These are phyloP conservation scores for Cherax destructor DNA, from an alignment of 1,140 invertebrate species.

Conservation along the genomic window DNA sequence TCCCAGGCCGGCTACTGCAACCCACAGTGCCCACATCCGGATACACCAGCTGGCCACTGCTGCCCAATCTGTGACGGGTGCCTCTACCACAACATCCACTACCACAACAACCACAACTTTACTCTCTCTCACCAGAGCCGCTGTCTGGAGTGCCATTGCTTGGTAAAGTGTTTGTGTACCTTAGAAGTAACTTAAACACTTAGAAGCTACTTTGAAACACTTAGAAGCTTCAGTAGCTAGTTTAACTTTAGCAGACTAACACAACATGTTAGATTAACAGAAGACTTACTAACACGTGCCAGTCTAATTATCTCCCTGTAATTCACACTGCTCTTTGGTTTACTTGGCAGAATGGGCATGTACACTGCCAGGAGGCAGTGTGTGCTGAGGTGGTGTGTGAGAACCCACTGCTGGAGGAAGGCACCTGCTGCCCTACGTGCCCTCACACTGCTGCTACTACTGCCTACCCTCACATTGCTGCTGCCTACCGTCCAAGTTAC, in stretches of 20 bases:
- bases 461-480: too few species aligned
- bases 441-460: too few species aligned
- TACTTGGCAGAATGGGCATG: not conserved
- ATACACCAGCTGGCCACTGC: not conserved
- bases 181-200: too few species aligned
- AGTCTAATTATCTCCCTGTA: too few species aligned
- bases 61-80: slow-evolving; percentile 1
- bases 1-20: not conserved
- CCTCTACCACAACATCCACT: not conserved
- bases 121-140: not conserved
- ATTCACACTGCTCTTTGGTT: too few species aligned
- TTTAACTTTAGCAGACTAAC: too few species aligned
- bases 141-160: not conserved
- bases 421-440: not conserved
- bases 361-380: not conserved
- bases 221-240: too few species aligned
- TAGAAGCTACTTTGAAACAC: too few species aligned
- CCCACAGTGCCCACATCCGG: slow-evolving; percentile 8
- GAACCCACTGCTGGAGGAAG: not conserved
- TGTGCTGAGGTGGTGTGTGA: not conserved
- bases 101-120: not conserved
- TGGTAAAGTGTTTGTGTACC: not conserved
- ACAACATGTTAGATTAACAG: too few species aligned
- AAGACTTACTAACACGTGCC: too few species aligned
- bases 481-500: not conserved